Base-by-base conservation (phyloP, 2,888 invertebrate genomes). In the Palloptera scutellata region DNA sequence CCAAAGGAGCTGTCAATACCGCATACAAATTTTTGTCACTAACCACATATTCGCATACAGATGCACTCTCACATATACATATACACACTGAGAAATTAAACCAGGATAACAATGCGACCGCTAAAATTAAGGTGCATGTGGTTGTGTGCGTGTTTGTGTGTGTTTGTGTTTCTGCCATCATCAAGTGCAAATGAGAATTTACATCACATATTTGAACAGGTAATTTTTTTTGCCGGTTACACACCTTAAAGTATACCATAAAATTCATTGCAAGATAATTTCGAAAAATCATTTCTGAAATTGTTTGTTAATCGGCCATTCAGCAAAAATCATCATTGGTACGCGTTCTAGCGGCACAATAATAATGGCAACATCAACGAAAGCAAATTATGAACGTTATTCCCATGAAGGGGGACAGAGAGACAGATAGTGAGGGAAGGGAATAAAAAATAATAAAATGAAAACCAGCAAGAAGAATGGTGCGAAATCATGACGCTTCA, bases 291-390 rank as follows among this genome's bases (percentile, higher is more conserved):
- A 72, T 75, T 76, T 72, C 74, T 71, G 70, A 75, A 79, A 78
- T 78, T 76, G 76, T 73, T 77, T 78, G 76, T 76, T 80, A 78
- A 79, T 77, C 76, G 73, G 74, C 77, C 69, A 76, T 71, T 70
- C 54, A 70, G 66, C 59, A 64, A 67, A 73, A 66, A 19, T 59
- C 15, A 40, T 40, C 41, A 48, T 17, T 30, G 30, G 52, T 48
- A 48, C 15, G 19, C 45, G 62, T 45, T n/a, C 15, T 48, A n/a
- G 15, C 48, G 5, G 48, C 13, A 15, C 48, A 48, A 48, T 15
- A 48, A 9, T 15, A 48, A 48, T 15, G 10, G 10, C 48, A 48
- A 48, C 9, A 48, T 10, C 48, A 48, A 13, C 48, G 15, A 48
- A 48, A 48, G 48, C 48, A 48, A 48, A 10, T 48, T 10, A 48